Conservation (phyloP, 2,797 vertebrate species). For the Pagetopsis macropterus region DNA sequence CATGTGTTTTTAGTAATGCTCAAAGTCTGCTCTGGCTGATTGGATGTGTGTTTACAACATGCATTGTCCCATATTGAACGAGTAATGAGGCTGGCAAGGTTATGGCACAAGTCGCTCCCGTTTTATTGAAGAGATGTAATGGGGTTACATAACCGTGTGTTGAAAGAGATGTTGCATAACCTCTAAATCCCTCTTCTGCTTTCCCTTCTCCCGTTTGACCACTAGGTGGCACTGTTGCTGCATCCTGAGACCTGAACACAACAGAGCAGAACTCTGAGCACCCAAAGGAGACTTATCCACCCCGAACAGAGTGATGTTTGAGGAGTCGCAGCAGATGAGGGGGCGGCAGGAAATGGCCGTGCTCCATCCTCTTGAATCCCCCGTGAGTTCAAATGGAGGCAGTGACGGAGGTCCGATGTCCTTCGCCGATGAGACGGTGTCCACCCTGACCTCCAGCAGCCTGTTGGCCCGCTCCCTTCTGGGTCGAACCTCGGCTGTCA, state of each 20-base stretch:
- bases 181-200: conserved; percentile 57
- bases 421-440: conserved; percentile 83
- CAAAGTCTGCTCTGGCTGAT: neutral
- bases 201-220: conserved; percentile 34
- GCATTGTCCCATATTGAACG: conserved; percentile 23
- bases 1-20: neutral
- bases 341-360: conserved; percentile 60
- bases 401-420: conserved; percentile 51
- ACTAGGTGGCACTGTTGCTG: conserved; percentile 76
- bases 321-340: conserved; percentile 71
- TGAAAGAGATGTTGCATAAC: conserved; percentile 85
- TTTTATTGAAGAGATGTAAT: conserved; percentile 76
- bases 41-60: conserved; percentile 13
- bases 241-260: conserved; percentile 25
- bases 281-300: neutral
- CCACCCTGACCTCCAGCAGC: conserved; percentile 84
- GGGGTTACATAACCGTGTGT: conserved; percentile 84
- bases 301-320: conserved; percentile 68
- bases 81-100: conserved; percentile 43
- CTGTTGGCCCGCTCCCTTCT: conserved; percentile 81
- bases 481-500: conserved; percentile 67
- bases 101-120: conserved; percentile 57
- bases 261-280: conserved; percentile 3
- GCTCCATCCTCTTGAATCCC: conserved; percentile 57
- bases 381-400: conserved; percentile 10